A percentile compares a stretch with the other conserved stretches of the same genome.
phyloP scores from a whole-genome alignment of 2,888 invertebrate species.

The Diaperis boleti region DNA sequence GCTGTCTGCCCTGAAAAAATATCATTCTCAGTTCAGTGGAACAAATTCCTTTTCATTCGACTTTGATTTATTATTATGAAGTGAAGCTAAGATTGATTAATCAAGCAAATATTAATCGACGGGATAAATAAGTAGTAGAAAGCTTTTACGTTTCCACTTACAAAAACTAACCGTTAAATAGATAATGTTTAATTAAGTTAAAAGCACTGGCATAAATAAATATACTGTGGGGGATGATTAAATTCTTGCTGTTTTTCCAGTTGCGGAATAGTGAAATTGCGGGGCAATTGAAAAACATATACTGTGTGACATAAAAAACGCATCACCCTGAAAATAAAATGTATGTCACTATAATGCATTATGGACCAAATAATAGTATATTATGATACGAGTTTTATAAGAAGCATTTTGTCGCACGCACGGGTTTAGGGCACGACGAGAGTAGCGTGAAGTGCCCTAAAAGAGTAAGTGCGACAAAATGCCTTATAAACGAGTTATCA shows the following conservation, averaged over 20 bases:
- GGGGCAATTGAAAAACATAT: no score
- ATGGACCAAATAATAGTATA: no score
- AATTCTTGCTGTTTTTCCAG: conserved; percentile 3
- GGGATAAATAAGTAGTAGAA: conserved; percentile 5
- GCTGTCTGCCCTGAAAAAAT: conserved; percentile 2
- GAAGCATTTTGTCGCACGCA: no score
- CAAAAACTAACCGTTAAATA: conserved; percentile 14
- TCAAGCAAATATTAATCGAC: conserved; percentile 16
- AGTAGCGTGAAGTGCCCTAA: no score
- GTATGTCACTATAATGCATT: no score
- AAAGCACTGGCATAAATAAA: conserved; percentile 12
- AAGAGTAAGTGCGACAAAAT: no score
- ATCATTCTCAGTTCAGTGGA: conserved; percentile 10
- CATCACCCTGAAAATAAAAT: no score
- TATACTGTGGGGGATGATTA: conserved; percentile 5
- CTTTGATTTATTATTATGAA: conserved; percentile 21
- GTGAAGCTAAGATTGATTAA: conserved; percentile 21
- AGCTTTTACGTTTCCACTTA: conserved; percentile 3
- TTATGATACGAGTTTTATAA: no score
- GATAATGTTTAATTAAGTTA: conserved; percentile 23
- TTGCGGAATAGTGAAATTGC: not conserved
- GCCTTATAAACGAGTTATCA: no score
- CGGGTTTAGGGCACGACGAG: no score
- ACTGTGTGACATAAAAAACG: no score
- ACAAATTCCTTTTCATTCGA: conserved; percentile 16